phyloP scores from a whole-genome alignment of 2,797 vertebrate genomes.

The Tachyglossus aculeatus region DNA sequence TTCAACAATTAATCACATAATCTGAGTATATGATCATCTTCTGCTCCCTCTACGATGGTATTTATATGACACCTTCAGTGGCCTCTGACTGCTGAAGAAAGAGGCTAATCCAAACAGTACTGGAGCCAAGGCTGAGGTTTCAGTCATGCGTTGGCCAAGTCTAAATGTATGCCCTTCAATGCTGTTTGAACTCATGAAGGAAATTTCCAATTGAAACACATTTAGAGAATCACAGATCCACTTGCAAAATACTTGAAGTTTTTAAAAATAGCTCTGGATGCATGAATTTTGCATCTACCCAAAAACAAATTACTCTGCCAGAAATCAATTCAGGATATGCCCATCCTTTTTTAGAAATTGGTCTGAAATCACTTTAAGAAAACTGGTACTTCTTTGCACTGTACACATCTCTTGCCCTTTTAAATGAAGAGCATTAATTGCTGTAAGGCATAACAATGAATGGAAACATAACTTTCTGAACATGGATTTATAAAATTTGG shows the following conservation, averaged over 20 bases:
- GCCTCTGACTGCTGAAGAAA: no score
- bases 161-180: no score
- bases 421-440: no score
- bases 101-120: no score
- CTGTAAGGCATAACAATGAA: no score
- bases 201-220: slow-evolving; percentile 19
- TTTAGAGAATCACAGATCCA: slow-evolving; percentile 46
- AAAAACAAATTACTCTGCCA: slow-evolving; percentile 40
- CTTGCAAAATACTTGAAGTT: slow-evolving; percentile 48
- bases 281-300: slow-evolving; percentile 37
- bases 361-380: slow-evolving; percentile 49
- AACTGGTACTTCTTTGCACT: slow-evolving; percentile 54
- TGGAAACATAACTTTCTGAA: slow-evolving; percentile 57
- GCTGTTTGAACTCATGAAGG: no score
- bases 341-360: slow-evolving; percentile 53
- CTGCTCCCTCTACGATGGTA: no score
- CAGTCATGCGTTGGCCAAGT: no score
- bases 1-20: no score
- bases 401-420: slow-evolving; percentile 50
- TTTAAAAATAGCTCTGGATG: slow-evolving; percentile 36
- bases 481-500: slow-evolving; percentile 40
- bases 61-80: no score
- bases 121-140: no score
- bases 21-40: no score
- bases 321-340: slow-evolving; percentile 52